Evolutionary conservation across 2,113 vertebrate genomes (phyloP).

Genomic region (Lichenostomus cassidix): DNA sequence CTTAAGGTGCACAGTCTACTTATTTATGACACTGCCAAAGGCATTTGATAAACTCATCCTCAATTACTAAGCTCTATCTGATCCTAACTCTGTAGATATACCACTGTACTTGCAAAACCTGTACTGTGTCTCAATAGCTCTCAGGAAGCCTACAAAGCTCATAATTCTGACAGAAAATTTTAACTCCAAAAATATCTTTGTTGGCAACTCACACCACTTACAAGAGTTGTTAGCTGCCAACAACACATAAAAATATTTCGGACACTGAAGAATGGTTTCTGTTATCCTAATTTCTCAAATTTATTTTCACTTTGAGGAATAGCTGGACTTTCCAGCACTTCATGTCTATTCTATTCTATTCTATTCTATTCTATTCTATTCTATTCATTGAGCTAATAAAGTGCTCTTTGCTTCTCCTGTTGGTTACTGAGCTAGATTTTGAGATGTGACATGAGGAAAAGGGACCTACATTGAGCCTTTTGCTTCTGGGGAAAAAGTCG

Average conservation of each 20-base stretch:
- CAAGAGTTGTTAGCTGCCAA: not conserved
- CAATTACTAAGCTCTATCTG: slow-evolving; percentile 14
- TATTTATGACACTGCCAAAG: slow-evolving; percentile 26
- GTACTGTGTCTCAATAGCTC: not conserved
- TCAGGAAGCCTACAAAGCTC: not conserved
- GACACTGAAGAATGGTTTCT: not conserved
- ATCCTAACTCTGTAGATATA: not conserved
- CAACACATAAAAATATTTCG: not conserved
- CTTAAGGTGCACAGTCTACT: not conserved
- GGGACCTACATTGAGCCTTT: not conserved
- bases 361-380: not conserved
- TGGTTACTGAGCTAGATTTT: not conserved
- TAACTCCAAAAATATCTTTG: not conserved
- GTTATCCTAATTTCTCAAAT: not conserved
- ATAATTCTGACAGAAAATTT: not conserved
- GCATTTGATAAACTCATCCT: not conserved
- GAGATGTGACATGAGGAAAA: not conserved
- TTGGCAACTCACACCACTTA: not conserved
- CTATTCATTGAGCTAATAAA: not conserved
- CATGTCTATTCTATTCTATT: not conserved
- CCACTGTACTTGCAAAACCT: slow-evolving; percentile 4
- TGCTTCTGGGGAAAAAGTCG: not conserved
- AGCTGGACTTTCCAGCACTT: not conserved
- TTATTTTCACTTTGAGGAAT: not conserved
- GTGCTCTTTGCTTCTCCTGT: not conserved